Base-by-base conservation (phyloP, 2,797 vertebrate genomes). In the Holocentrus rufus region DNA sequence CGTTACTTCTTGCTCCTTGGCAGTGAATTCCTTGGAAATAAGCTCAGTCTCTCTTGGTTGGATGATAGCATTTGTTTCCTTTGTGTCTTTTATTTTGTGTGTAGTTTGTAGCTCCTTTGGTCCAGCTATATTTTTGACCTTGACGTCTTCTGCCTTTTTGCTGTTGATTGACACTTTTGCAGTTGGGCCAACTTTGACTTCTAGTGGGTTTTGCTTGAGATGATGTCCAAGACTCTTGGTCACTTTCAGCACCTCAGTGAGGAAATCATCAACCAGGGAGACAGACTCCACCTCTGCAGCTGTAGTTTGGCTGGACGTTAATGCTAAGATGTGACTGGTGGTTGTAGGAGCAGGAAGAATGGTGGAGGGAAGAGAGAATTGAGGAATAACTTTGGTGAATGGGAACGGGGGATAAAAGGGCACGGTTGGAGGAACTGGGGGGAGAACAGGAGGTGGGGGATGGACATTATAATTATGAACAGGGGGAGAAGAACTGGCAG, bases 201-300 rank as follows among this genome's bases (percentile, higher is more conserved):
- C 76, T 23, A 57, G 42, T 6, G 57, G 61, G 18, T 72, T 83
- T 23, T 64, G 59, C 62, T 74, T 64, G n/a, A 74, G 34, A 17
- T 72, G 71, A 49, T 66, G 44, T 39, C 63, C 68, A 17, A 54
- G 80, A 65, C 34, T 74, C 44, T 64, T 77, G 0, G 49, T 72
- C 36, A 72, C 57, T 22, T 36, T 49, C 22, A 56, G 50, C 59
- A 74, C 76, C 65, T 83, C 54, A n/a, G 31, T 58, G 56, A 84
- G 69, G 52, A 88, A 39, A 30, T 69, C 74, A 6, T 78, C 73
- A 53, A 75, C 47, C 44, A 76, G 60, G 1, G 30, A 65, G 11
- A 58, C 39, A 0, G 72, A 50, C 49, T 59, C 76, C 22, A 4
- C 44, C n/a, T 75, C 58, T 1, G 39, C 65, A 36, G 65, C 44